Percentiles rank a stretch among this genome's conserved stretches.
phyloP scores from a whole-genome alignment of 2,797 vertebrate species.

The Rhinatrema bivittatum region DNA sequence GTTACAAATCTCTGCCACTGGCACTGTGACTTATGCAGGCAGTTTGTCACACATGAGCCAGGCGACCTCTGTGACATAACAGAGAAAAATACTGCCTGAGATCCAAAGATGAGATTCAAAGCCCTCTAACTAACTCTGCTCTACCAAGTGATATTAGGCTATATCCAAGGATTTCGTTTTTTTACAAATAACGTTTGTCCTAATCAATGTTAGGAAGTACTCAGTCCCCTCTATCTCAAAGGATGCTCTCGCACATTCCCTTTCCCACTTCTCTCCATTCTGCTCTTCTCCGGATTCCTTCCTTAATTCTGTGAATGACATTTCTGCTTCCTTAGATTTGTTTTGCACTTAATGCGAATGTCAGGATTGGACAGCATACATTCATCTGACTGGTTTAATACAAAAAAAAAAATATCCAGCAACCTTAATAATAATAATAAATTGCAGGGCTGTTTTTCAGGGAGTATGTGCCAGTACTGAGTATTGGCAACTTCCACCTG shows the following conservation, averaged over 20 bases:
- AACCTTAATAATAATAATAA: too few relatives aligned
- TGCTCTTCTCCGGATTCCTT: background rate
- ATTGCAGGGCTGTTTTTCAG: too few relatives aligned
- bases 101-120: slow-evolving; percentile 57
- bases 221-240: too few relatives aligned
- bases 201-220: too few relatives aligned
- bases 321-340: background rate
- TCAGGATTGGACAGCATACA: background rate
- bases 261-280: too few relatives aligned
- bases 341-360: background rate
- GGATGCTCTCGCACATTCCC: too few relatives aligned
- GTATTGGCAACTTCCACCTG: too few relatives aligned
- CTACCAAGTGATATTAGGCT: background rate
- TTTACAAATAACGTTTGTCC: background rate
- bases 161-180: slow-evolving; percentile 12
- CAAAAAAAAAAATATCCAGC: background rate
- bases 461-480: too few relatives aligned
- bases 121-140: slow-evolving; percentile 35
- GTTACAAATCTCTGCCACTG: slow-evolving; percentile 94
- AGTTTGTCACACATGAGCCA: slow-evolving; percentile 84
- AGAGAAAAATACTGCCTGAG: slow-evolving; percentile 57
- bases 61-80: slow-evolving; percentile 78
- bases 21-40: slow-evolving; percentile 75
- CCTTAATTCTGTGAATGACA: background rate
- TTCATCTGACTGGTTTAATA: background rate